Evolutionary conservation across 1,140 invertebrate genomes (phyloP).

Genomic region (Leptinotarsa undecemlineata): DNA sequence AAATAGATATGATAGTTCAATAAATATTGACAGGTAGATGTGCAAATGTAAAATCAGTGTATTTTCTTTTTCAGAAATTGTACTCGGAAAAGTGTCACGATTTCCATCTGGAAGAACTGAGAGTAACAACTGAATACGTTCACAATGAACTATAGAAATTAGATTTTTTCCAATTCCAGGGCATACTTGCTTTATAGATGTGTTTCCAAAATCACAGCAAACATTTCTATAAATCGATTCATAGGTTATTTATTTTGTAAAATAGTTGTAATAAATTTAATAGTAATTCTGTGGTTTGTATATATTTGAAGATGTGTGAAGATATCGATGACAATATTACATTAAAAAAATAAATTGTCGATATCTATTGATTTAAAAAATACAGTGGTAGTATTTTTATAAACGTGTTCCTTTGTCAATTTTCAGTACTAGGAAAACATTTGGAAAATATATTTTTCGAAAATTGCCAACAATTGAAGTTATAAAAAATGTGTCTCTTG

Average conservation of each 20-base stretch:
- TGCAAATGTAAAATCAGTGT: neutral
- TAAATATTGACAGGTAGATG: too few relatives aligned
- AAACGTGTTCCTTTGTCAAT: too few relatives aligned
- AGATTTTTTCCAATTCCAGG: neutral
- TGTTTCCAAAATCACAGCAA: neutral
- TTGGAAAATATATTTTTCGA: too few relatives aligned
- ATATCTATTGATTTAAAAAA: too few relatives aligned
- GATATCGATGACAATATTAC: too few relatives aligned
- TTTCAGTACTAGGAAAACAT: too few relatives aligned
- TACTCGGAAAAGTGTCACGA: constrained; percentile 73
- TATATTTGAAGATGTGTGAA: too few relatives aligned
- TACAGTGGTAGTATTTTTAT: too few relatives aligned
- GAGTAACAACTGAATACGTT: constrained; percentile 77
- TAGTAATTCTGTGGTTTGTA: neutral
- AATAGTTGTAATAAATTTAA: constrained; percentile 7
- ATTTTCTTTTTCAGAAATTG: constrained; percentile 61
- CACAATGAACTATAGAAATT: constrained; percentile 71
- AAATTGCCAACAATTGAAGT: too few relatives aligned
- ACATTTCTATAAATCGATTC: neutral
- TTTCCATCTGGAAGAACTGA: constrained; percentile 78
- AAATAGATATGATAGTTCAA: neutral
- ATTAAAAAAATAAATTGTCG: too few relatives aligned
- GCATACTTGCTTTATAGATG: neutral
- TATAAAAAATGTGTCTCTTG: too few relatives aligned
- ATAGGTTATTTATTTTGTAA: constrained; percentile 18